Conservation (phyloP, 2,888 invertebrate species). For the Agrotis ipsilon region DNA sequence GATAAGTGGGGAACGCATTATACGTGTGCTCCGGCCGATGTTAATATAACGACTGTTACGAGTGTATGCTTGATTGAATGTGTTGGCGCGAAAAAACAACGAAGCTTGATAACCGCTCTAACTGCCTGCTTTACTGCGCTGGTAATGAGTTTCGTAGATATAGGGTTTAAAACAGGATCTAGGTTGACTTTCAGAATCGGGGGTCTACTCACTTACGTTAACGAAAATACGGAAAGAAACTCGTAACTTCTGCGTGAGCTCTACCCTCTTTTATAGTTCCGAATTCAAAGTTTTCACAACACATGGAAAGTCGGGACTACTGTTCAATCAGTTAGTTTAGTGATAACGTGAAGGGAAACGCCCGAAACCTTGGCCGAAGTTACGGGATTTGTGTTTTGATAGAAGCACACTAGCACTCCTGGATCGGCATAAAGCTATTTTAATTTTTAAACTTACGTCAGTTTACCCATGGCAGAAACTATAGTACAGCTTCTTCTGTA, state of each 20-base stretch:
- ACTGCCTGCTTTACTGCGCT: conserved; percentile 17
- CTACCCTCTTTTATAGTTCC: too few relatives aligned
- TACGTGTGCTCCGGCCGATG: conserved; percentile 52
- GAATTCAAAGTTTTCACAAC: too few relatives aligned
- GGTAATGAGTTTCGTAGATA: conserved; percentile 1
- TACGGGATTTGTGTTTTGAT: too few relatives aligned
- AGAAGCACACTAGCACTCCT: too few relatives aligned
- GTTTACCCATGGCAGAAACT: background rate
- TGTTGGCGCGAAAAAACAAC: conserved; percentile 47
- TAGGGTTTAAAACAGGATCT: background rate
- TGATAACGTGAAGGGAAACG: too few relatives aligned
- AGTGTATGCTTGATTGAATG: conserved; percentile 48
- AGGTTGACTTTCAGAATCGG: background rate
- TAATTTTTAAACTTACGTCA: background rate
- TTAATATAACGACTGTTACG: conserved; percentile 57
- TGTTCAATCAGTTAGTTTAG: too few relatives aligned
- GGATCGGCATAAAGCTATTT: background rate
- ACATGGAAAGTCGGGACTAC: too few relatives aligned
- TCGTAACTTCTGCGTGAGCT: too few relatives aligned
- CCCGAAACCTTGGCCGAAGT: too few relatives aligned
- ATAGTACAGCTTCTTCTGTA: background rate
- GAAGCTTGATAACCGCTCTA: conserved; percentile 31
- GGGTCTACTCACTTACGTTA: too few relatives aligned
- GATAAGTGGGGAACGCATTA: conserved; percentile 54
- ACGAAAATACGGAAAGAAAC: too few relatives aligned